Evolutionary conservation across 2,113 vertebrate species (phyloP).

Genomic region (Crotophaga sulcirostris): DNA sequence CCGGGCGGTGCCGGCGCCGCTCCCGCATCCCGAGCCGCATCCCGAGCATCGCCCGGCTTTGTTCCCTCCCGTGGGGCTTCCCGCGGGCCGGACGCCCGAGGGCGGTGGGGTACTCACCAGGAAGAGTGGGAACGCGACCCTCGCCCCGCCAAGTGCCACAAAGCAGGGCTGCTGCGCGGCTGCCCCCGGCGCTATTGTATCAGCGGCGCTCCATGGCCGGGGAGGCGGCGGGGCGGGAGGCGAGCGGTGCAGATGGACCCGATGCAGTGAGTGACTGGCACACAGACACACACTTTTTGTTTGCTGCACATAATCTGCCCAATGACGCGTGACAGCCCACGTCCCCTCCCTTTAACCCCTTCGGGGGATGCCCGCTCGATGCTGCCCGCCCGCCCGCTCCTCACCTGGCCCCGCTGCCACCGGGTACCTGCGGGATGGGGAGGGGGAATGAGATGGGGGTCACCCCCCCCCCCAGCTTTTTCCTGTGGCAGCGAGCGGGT

Average conservation of each 20-base stretch:
- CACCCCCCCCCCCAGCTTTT: not conserved
- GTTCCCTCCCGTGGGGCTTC: not conserved
- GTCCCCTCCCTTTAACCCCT: conserved; percentile 98
- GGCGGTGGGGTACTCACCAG: conserved; percentile 65
- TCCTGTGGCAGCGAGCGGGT: not conserved
- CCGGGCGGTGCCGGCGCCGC: not conserved
- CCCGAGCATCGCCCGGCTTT: not conserved
- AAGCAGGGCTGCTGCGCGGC: not conserved
- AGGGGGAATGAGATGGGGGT: not conserved
- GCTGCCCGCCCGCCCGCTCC: not conserved
- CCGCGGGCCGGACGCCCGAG: not conserved
- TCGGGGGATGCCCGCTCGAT: conserved; percentile 63
- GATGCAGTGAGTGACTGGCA: conserved; percentile 91
- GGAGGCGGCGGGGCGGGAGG: conserved; percentile 54
- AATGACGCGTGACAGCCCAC: conserved; percentile 97
- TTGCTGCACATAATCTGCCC: conserved; percentile 97
- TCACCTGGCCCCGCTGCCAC: not conserved
- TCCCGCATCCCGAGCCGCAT: not conserved
- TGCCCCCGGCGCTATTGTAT: conserved; percentile 55
- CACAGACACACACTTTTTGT: conserved; percentile 98
- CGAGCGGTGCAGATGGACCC: conserved; percentile 83
- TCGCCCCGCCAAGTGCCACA: conserved; percentile 14
- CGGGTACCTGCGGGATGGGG: not conserved
- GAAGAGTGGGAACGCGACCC: conserved; percentile 44
- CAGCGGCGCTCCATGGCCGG: conserved; percentile 80